Percentiles rank a stretch among this genome's conserved stretches.
Evolutionary conservation across 2,797 vertebrate species (phyloP).

Genomic region (Gallinago nigripennis): DNA sequence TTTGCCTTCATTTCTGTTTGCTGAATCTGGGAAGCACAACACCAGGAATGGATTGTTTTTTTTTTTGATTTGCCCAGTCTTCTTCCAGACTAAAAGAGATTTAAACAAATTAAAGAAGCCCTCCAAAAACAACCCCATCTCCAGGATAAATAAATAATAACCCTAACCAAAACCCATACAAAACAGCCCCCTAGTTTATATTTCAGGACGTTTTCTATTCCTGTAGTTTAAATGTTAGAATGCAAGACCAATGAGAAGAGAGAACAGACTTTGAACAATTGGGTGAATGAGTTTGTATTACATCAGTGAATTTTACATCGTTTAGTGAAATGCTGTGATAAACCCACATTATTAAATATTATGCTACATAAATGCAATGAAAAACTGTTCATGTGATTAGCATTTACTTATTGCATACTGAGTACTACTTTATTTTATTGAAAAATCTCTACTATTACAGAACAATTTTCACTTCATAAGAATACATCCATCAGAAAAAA

Average conservation of each 20-base stretch:
- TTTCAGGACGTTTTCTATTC: neutral
- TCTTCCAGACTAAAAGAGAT: neutral
- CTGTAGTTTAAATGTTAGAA: neutral
- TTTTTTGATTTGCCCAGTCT: neutral
- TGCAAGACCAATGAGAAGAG: neutral
- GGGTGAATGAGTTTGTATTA: neutral
- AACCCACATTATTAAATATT: slow-evolving; percentile 14
- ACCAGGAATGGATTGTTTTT: neutral
- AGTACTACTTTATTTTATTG: neutral
- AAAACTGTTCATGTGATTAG: neutral
- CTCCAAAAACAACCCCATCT: neutral
- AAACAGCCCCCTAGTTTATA: neutral
- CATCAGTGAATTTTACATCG: slow-evolving; percentile 2
- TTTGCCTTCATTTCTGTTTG: neutral
- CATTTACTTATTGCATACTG: neutral
- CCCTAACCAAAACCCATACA: neutral
- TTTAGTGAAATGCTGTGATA: slow-evolving; percentile 29
- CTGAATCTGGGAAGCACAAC: neutral
- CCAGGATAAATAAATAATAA: neutral
- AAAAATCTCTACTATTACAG: slow-evolving; percentile 30
- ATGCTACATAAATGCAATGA: neutral
- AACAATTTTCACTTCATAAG: slow-evolving; percentile 15
- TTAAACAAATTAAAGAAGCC: neutral
- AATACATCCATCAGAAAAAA: slow-evolving; percentile 18
- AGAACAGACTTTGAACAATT: neutral